These are phyloP conservation scores for Sciurus vulgaris DNA, from an alignment of 2,797 vertebrate genomes.

Conservation along the genomic window DNA sequence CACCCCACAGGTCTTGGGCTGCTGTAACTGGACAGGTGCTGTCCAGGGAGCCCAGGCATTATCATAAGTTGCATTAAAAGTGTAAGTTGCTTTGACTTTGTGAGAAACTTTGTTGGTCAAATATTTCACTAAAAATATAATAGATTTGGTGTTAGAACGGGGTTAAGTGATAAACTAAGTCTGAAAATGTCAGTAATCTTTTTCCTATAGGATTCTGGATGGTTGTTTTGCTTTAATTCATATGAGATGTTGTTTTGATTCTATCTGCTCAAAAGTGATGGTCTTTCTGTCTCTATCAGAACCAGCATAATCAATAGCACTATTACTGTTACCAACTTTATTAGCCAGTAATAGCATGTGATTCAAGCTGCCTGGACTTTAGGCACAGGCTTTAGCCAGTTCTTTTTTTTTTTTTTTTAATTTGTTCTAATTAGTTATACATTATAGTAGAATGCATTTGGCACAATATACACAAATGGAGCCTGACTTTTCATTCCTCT, in stretches of 20 bases:
- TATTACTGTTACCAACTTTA: no score
- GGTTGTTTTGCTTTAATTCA: not conserved
- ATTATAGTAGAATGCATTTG: no score
- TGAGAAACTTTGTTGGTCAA: not conserved
- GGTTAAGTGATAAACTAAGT: accelerated
- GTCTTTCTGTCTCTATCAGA: not conserved
- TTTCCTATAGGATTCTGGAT: not conserved
- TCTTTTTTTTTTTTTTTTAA: not conserved
- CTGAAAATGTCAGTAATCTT: accelerated
- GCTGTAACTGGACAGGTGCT: not conserved
- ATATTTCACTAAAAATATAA: not conserved
- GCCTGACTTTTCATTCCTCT: no score
- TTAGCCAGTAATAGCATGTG: not conserved
- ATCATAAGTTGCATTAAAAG: not conserved
- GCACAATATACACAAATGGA: no score
- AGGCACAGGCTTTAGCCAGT: not conserved
- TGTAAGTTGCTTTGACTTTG: not conserved
- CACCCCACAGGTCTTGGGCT: no score
- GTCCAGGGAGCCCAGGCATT: not conserved
- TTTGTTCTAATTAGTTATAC: no score
- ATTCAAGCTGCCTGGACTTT: not conserved
- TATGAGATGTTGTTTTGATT: accelerated
- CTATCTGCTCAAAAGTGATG: not conserved
- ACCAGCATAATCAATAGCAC: not conserved
- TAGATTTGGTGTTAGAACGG: no score